phyloP scores from a whole-genome alignment of 2,113 vertebrate species.

The Phyllostomus hastatus region DNA sequence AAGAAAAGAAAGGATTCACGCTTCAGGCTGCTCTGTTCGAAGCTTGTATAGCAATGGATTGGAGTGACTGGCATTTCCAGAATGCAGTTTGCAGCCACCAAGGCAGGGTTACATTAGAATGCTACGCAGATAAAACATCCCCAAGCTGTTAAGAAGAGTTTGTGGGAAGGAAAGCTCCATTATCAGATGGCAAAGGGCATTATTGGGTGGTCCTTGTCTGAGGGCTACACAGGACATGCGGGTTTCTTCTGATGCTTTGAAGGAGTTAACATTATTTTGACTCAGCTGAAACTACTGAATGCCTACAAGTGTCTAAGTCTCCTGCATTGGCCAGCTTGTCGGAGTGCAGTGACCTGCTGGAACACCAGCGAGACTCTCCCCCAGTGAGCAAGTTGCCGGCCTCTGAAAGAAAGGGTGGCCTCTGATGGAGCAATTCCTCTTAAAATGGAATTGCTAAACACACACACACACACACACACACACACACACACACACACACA shows the following conservation, averaged over 20 bases:
- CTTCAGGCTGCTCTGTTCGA: not conserved
- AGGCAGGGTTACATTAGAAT: not conserved
- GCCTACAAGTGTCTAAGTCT: not conserved
- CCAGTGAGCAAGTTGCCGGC: not conserved
- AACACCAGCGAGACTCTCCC: constrained; percentile 4
- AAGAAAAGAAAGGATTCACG: not conserved
- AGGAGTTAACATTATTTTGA: not conserved
- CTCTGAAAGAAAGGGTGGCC: not conserved
- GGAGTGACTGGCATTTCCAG: not conserved
- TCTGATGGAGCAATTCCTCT: not conserved
- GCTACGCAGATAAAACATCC: not conserved
- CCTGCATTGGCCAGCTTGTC: not conserved
- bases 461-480: not conserved
- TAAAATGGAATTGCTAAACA: not conserved
- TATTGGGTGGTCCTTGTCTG: not conserved
- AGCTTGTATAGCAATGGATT: not conserved
- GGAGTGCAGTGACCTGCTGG: not conserved
- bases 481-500: not conserved
- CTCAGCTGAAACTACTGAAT: not conserved
- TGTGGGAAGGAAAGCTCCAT: not conserved
- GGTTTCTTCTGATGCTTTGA: not conserved
- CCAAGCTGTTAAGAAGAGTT: not conserved
- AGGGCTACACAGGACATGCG: not conserved
- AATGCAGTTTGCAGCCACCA: not conserved
- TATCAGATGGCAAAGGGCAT: not conserved